Evolutionary conservation across 2,113 vertebrate species (phyloP).

Genomic region (Leptosomus discolor): DNA sequence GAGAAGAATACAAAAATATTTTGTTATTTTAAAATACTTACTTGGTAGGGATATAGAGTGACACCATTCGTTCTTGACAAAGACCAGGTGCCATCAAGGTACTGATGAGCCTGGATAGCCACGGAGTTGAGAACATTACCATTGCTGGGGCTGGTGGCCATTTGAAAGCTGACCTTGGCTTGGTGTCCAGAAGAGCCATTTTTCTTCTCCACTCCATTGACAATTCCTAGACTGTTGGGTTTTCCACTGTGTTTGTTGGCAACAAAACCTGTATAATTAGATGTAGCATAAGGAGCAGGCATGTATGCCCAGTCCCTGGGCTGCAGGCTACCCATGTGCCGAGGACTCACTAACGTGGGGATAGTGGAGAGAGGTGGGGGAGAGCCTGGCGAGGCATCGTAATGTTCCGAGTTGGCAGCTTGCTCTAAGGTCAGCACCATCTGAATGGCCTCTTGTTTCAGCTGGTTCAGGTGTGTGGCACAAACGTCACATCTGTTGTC

Average conservation of each 20-base stretch:
- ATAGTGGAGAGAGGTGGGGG: constrained; percentile 75
- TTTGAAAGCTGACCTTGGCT: constrained; percentile 79
- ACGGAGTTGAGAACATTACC: constrained; percentile 81
- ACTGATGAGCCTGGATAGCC: constrained; percentile 87
- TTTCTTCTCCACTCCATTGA: constrained; percentile 85
- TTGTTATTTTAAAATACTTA: constrained; percentile 62
- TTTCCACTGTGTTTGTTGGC: constrained; percentile 83
- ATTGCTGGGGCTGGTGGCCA: constrained; percentile 84
- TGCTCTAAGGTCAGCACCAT: constrained; percentile 88
- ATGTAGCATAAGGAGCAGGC: constrained; percentile 74
- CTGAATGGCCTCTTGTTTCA: constrained; percentile 96
- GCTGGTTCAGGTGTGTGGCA: constrained; percentile 90
- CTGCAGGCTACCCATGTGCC: constrained; percentile 74
- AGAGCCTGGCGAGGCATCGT: constrained; percentile 84
- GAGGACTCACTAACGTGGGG: constrained; percentile 72
- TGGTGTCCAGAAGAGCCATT: constrained; percentile 83
- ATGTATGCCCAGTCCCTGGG: constrained; percentile 81
- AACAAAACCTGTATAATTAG: constrained; percentile 76
- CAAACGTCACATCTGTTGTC: constrained; percentile 95
- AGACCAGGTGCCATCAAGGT: constrained; percentile 82
- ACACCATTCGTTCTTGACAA: constrained; percentile 88
- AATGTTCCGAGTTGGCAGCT: constrained; percentile 81
- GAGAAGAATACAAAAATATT: rapidly evolving
- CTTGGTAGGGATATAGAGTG: constrained; percentile 95
- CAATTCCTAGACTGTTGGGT: constrained; percentile 88